phyloP scores from a whole-genome alignment of 2,113 vertebrate genomes.

The Trinectes maculatus region DNA sequence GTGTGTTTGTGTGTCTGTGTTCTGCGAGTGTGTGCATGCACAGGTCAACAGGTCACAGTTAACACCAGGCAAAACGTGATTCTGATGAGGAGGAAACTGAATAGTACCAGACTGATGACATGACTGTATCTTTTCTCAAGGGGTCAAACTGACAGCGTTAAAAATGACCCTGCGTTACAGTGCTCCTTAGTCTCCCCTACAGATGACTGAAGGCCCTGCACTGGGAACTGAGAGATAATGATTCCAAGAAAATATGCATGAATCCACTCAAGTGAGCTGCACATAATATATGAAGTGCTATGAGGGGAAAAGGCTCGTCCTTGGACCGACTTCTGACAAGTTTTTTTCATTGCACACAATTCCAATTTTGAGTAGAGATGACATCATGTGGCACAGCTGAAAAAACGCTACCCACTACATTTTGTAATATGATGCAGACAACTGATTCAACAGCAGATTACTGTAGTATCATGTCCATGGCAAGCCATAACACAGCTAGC shows the following conservation, averaged over 20 bases:
- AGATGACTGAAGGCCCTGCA: background rate
- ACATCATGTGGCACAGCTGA: background rate
- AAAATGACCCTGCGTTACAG: no score
- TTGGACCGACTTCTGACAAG: background rate
- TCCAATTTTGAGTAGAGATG: background rate
- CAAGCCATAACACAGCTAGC: slow-evolving; percentile 48
- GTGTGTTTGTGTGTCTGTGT: no score
- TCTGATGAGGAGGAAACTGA: no score
- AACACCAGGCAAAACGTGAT: no score
- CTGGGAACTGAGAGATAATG: background rate
- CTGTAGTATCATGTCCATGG: slow-evolving; percentile 35
- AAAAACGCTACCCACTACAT: background rate
- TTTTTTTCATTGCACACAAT: background rate
- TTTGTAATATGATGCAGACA: slow-evolving; percentile 14
- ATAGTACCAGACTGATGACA: no score
- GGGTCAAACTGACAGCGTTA: no score
- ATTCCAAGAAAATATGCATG: background rate
- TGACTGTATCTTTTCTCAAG: no score
- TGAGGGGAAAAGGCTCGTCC: background rate
- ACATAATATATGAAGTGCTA: background rate
- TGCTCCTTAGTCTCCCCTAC: no score
- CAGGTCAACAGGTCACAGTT: no score
- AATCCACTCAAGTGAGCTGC: background rate
- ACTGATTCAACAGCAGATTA: slow-evolving; percentile 13
- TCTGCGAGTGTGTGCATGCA: no score